Evolutionary conservation across 92 coral and sea anemone genomes (phyloP).

Genomic region (Umimayanthus kanabou): DNA sequence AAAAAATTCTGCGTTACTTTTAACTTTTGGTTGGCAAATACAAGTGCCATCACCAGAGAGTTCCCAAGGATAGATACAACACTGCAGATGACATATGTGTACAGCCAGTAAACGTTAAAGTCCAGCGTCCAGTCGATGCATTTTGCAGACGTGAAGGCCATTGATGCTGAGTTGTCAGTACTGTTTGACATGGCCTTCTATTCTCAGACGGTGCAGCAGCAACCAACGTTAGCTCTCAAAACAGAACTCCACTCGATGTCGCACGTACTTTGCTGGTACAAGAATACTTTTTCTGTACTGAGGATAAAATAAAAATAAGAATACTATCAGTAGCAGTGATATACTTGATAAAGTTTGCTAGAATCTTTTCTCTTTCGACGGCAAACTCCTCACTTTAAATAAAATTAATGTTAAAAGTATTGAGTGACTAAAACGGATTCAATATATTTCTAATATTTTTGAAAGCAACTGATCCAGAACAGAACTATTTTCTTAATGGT

Average conservation of each 20-base stretch:
- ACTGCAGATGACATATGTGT: slow-evolving; percentile 18
- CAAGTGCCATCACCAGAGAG: slow-evolving; percentile 25
- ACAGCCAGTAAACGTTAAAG: slow-evolving; percentile 23
- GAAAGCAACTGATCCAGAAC: too few relatives aligned
- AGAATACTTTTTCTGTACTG: background rate
- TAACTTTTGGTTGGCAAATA: slow-evolving; percentile 8
- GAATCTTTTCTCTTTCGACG: too few relatives aligned
- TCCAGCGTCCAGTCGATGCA: slow-evolving; percentile 13
- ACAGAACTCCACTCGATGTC: background rate
- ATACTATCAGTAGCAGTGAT: background rate
- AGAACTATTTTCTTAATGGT: too few relatives aligned
- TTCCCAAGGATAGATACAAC: slow-evolving; percentile 10
- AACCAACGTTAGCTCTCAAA: background rate
- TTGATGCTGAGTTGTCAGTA: background rate
- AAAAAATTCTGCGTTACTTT: slow-evolving; percentile 14
- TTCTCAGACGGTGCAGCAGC: background rate
- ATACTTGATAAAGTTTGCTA: too few relatives aligned
- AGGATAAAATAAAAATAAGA: too few relatives aligned
- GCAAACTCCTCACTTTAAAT: too few relatives aligned
- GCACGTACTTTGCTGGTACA: background rate
- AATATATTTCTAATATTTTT: too few relatives aligned
- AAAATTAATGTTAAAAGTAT: too few relatives aligned
- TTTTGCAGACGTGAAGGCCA: background rate
- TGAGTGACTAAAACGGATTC: too few relatives aligned
- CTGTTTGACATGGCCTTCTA: background rate